Evolutionary conservation across 2,113 vertebrate species (phyloP).

Genomic region (Anhinga rufa): DNA sequence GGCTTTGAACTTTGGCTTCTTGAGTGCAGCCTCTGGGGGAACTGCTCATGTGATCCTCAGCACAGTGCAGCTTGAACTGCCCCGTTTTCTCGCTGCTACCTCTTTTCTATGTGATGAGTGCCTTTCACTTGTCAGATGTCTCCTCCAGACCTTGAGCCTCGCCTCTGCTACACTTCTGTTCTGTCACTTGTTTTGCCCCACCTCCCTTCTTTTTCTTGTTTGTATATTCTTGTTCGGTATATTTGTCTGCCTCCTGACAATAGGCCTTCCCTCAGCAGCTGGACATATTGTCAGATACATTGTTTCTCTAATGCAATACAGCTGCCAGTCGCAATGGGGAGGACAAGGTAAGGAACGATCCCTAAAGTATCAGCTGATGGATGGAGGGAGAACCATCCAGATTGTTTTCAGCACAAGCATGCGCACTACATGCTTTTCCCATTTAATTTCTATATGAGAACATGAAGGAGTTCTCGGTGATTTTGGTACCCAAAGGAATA

Average conservation of each 20-base stretch:
- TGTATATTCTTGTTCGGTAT: background rate
- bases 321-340: background rate
- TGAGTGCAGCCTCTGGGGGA: background rate
- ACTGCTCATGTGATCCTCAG: background rate
- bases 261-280: background rate
- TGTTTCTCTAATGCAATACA: background rate
- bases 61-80: background rate
- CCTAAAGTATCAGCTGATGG: background rate
- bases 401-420: background rate
- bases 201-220: background rate
- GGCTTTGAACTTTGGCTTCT: slow-evolving; percentile 20
- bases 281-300: background rate
- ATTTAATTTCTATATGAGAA: background rate
- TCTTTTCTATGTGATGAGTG: background rate
- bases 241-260: background rate
- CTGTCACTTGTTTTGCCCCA: background rate
- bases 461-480: background rate
- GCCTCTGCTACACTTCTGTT: background rate
- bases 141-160: background rate
- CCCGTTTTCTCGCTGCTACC: background rate
- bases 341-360: background rate
- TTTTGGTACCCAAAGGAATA: background rate
- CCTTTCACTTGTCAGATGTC: background rate
- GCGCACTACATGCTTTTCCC: background rate
- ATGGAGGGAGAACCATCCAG: background rate